phyloP scores from a whole-genome alignment of 2,113 vertebrate genomes.

The Centropus bengalensis region DNA sequence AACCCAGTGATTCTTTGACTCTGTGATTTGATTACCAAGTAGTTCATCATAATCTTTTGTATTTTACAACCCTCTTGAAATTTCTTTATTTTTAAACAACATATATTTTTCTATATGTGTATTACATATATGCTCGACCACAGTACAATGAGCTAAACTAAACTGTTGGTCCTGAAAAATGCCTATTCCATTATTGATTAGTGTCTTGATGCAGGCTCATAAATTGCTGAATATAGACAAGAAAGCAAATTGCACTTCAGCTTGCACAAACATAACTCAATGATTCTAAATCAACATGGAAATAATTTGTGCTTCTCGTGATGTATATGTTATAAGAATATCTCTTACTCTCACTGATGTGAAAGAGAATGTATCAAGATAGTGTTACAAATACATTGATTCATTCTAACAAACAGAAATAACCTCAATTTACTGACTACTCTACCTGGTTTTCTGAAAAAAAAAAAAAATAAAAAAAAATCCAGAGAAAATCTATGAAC shows the following conservation, averaged over 20 bases:
- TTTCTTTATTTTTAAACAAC: not conserved
- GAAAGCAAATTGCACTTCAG: slow-evolving; percentile 74
- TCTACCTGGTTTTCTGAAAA: not conserved
- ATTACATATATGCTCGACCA: not conserved
- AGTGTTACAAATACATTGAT: not conserved
- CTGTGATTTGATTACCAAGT: not conserved
- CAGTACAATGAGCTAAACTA: not conserved
- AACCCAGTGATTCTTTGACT: too few relatives aligned
- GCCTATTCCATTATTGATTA: slow-evolving; percentile 70
- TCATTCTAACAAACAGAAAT: not conserved
- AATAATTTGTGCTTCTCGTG: slow-evolving; percentile 8
- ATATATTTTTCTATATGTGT: not conserved
- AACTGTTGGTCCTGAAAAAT: not conserved
- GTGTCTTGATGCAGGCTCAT: slow-evolving; percentile 55
- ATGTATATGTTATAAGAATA: not conserved
- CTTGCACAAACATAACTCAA: slow-evolving; percentile 65
- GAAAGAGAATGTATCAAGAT: not conserved
- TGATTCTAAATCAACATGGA: slow-evolving; percentile 72
- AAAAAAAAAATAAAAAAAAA: not conserved
- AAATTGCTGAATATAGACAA: slow-evolving; percentile 73
- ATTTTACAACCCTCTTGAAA: not conserved
- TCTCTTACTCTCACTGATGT: not conserved
- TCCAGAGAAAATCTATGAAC: not conserved
- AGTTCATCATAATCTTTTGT: not conserved
- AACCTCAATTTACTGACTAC: not conserved